Conservation (phyloP, 2,888 invertebrate species). For the Drosophila pseudotalamancana region DNA sequence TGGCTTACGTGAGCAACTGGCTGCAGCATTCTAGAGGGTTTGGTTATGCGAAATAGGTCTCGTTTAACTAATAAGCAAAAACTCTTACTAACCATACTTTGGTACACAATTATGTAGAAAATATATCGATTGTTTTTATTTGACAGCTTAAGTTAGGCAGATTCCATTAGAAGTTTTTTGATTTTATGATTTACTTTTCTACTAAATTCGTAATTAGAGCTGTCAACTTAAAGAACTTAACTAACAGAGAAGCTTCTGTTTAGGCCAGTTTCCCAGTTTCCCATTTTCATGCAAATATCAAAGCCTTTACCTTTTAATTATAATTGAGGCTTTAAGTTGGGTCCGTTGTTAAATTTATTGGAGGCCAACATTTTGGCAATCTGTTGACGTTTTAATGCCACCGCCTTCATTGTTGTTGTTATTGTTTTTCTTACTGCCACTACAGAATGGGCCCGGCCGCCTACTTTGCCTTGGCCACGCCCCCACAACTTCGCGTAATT, state of each 20-base stretch:
- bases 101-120: background rate
- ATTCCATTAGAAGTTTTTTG: background rate
- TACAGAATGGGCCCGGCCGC: slow-evolving; percentile 14
- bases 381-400: slow-evolving; percentile 48
- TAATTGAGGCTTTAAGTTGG: slow-evolving; percentile 36
- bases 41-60: background rate
- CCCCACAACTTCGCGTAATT: slow-evolving; percentile 49
- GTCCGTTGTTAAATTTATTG: slow-evolving; percentile 23
- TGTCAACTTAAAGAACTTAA: no score
- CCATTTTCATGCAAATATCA: background rate
- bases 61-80: background rate
- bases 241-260: no score
- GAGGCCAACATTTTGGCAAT: slow-evolving; percentile 35
- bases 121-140: background rate
- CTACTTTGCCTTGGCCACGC: slow-evolving; percentile 1
- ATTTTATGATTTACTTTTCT: background rate
- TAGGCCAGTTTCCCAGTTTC: no score
- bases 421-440: slow-evolving; percentile 38
- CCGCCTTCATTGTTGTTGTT: slow-evolving; percentile 8
- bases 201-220: no score
- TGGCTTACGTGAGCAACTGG: background rate
- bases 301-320: slow-evolving; percentile 1
- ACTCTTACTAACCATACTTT: slow-evolving; percentile 6
- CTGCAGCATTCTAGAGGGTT: background rate
- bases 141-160: background rate